A percentile compares a stretch with the other conserved stretches of the same genome.
phyloP scores from a whole-genome alignment of 37 sponge, comb jelly and placozoan species.

The Oscarella lobularis region DNA sequence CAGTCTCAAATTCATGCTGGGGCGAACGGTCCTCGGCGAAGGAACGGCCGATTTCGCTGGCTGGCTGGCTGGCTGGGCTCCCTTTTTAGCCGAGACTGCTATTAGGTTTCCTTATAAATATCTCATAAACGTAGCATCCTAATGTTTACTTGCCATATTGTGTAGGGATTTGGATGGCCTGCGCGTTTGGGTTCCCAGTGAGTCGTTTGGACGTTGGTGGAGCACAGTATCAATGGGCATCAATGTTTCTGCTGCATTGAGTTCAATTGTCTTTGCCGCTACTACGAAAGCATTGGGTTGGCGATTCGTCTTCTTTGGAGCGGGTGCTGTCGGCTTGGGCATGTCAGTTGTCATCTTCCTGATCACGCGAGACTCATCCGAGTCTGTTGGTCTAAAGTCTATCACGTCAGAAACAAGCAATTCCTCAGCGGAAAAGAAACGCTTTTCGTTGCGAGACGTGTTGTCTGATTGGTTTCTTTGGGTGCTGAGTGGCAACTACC shows the following conservation, averaged over 20 bases:
- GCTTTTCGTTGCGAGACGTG: not conserved
- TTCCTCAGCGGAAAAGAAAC: not conserved
- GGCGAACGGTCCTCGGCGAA: conserved; percentile 62
- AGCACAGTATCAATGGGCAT: not conserved
- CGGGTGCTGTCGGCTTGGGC: not conserved
- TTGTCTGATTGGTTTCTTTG: not conserved
- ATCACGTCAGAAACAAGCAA: not conserved
- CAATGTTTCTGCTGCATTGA: not conserved
- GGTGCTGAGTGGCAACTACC: not conserved
- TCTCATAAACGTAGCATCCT: too few species aligned
- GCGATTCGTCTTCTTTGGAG: not conserved
- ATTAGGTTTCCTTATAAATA: too few species aligned
- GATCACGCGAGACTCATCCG: not conserved
- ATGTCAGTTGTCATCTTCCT: not conserved
- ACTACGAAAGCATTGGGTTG: not conserved
- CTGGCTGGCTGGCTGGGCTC: too few species aligned
- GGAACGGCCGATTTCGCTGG: conserved; percentile 63
- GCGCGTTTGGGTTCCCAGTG: not conserved
- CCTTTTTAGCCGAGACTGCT: too few species aligned
- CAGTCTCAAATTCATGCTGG: conserved; percentile 93
- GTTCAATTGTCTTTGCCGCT: not conserved
- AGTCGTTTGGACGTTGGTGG: not conserved
- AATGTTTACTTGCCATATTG: too few species aligned
- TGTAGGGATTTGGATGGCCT: conserved; percentile 4
- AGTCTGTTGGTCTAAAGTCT: not conserved